These are phyloP conservation scores for Caenorhabditis macrosperma DNA, from an alignment of 2,888 invertebrate species.

Conservation along the genomic window DNA sequence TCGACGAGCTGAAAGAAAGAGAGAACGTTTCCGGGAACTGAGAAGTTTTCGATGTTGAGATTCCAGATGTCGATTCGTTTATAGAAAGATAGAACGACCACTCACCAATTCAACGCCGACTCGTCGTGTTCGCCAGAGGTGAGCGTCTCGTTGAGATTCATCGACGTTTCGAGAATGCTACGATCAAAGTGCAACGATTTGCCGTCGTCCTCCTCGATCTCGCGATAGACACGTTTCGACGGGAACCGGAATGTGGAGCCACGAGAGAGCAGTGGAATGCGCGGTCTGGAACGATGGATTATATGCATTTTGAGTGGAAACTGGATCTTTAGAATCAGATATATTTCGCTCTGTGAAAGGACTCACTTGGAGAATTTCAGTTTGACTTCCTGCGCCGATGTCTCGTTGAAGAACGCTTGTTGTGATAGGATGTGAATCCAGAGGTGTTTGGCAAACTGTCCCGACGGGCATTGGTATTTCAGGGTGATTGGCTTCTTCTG, in stretches of 20 bases:
- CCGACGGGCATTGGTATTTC: constrained; percentile 94
- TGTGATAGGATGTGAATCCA: constrained; percentile 98
- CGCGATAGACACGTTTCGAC: constrained; percentile 72
- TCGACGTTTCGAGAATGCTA: constrained; percentile 3
- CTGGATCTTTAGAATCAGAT: background rate
- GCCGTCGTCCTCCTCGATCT: constrained; percentile 67
- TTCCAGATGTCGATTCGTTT: no score
- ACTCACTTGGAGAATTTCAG: constrained; percentile 74
- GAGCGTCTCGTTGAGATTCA: constrained; percentile 6
- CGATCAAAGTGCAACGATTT: constrained; percentile 22
- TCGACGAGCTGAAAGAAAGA: constrained; percentile 37
- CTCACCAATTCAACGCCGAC: constrained; percentile 33
- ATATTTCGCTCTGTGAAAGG: background rate
- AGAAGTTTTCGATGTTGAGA: no score
- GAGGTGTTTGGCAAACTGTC: constrained; percentile 93
- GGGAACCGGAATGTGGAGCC: constrained; percentile 79
- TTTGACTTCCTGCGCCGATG: constrained; percentile 69
- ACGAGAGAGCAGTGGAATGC: constrained; percentile 73
- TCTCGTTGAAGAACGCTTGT: constrained; percentile 92
- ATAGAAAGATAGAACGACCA: no score
- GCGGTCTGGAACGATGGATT: constrained; percentile 67
- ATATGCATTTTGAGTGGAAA: background rate
- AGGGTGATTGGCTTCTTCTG: constrained; percentile 82
- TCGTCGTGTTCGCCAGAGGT: constrained; percentile 8
- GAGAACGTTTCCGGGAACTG: background rate